Conservation (phyloP, 2,113 vertebrate species). For the Elachura formosa region DNA sequence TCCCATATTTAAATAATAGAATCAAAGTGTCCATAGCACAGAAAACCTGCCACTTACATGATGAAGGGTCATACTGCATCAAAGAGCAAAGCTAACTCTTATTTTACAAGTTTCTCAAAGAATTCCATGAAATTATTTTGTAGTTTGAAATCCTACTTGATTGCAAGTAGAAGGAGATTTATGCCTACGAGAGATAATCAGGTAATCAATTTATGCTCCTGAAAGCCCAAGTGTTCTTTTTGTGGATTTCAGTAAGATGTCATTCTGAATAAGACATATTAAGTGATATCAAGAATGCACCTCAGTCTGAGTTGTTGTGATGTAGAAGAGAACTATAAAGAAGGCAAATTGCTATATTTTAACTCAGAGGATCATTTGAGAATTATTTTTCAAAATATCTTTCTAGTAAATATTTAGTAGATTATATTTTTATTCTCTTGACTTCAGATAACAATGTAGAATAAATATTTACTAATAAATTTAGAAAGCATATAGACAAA, state of each 20-base stretch:
- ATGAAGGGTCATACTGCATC: accelerated
- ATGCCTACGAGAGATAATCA: not conserved
- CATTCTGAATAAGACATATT: not conserved
- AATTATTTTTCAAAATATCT: not conserved
- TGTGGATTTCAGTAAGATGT: not conserved
- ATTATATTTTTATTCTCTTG: not conserved
- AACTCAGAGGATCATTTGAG: not conserved
- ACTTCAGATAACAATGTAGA: not conserved
- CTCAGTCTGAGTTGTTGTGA: not conserved
- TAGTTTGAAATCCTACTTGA: not conserved
- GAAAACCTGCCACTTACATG: not conserved
- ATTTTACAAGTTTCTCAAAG: not conserved
- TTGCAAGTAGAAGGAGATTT: not conserved
- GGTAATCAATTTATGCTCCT: not conserved
- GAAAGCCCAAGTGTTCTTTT: not conserved
- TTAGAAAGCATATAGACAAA: not conserved
- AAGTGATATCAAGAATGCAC: not conserved
- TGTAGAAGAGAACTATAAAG: not conserved
- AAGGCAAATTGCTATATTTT: not conserved
- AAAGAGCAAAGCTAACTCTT: not conserved
- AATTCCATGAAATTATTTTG: not conserved
- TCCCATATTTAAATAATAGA: not conserved
- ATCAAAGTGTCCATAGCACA: not conserved
- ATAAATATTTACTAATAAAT: not conserved
- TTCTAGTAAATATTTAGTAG: not conserved